phyloP scores from a whole-genome alignment of 1,140 invertebrate species.

The Sitophilus oryzae region DNA sequence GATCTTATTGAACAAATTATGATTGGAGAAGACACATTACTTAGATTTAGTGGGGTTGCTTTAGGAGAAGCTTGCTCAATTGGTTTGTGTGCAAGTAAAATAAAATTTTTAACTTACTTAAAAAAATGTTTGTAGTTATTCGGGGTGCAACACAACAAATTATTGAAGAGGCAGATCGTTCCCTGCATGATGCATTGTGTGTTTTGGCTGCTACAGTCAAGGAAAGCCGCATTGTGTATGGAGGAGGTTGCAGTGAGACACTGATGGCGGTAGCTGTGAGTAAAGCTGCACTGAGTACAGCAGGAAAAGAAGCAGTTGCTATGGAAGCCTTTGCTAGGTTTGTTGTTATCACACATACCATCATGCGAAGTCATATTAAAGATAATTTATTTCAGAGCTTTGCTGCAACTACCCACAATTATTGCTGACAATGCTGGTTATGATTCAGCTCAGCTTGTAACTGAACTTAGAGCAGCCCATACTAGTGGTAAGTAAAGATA shows the following conservation, averaged over 20 bases:
- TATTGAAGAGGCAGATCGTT: conserved; percentile 96
- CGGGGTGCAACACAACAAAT: conserved; percentile 99
- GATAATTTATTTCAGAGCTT: conserved; percentile 52
- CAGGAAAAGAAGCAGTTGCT: conserved; percentile 95
- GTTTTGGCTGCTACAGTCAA: conserved; percentile 93
- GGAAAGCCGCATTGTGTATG: conserved; percentile 85
- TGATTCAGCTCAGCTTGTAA: conserved; percentile 92
- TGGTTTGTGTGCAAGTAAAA: conserved; percentile 5
- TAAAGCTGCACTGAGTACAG: conserved; percentile 76
- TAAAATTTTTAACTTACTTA: too few relatives aligned
- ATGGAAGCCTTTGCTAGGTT: conserved; percentile 86
- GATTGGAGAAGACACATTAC: conserved; percentile 95
- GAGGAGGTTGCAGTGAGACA: conserved; percentile 91
- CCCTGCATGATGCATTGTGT: conserved; percentile 96
- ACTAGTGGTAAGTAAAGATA: conserved; percentile 53
- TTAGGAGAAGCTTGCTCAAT: conserved; percentile 96
- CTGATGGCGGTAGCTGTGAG: conserved; percentile 92
- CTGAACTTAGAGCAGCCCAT: conserved; percentile 85
- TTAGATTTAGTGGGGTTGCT: conserved; percentile 92
- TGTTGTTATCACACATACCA: neutral
- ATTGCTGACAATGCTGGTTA: conserved; percentile 99
- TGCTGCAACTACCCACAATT: conserved; percentile 83
- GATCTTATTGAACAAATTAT: conserved; percentile 92
- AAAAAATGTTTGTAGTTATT: conserved; percentile 58
- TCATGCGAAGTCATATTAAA: conserved; percentile 57